Conservation (phyloP, 2,797 vertebrate genomes). For the Xiphorhynchus erythropygius region DNA sequence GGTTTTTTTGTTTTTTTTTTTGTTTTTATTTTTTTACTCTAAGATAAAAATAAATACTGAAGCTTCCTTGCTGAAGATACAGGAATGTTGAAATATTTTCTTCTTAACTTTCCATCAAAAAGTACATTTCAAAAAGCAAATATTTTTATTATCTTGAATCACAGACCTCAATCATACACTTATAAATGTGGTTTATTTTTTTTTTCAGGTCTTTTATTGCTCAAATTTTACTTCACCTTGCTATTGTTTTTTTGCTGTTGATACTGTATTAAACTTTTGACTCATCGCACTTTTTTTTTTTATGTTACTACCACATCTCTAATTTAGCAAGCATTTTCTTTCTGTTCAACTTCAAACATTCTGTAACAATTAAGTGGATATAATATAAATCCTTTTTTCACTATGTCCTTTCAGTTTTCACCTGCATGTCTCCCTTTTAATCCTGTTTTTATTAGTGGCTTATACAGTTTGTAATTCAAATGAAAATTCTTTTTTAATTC, state of each 20-base stretch:
- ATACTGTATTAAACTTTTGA: background rate
- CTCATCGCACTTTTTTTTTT: background rate
- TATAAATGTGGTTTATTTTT: background rate
- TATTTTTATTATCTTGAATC: background rate
- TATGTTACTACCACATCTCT: background rate
- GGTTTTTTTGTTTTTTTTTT: too few species aligned
- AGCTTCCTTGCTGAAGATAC: background rate
- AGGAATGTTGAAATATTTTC: background rate
- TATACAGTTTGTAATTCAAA: background rate
- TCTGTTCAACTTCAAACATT: background rate
- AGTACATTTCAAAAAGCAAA: background rate
- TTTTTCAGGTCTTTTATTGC: background rate
- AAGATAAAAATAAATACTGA: background rate
- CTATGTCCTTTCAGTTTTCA: background rate
- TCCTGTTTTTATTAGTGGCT: background rate
- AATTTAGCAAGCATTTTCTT: background rate
- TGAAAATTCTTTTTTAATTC: background rate
- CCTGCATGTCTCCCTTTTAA: background rate
- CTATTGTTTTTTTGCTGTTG: background rate
- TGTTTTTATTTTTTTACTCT: too few species aligned
- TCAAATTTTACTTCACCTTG: background rate
- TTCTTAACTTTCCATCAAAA: background rate
- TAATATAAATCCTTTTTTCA: background rate
- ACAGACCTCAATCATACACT: background rate
- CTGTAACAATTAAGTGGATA: background rate